Base-by-base conservation (phyloP, 2,888 invertebrate species). In the Leistus spinibarbis region DNA sequence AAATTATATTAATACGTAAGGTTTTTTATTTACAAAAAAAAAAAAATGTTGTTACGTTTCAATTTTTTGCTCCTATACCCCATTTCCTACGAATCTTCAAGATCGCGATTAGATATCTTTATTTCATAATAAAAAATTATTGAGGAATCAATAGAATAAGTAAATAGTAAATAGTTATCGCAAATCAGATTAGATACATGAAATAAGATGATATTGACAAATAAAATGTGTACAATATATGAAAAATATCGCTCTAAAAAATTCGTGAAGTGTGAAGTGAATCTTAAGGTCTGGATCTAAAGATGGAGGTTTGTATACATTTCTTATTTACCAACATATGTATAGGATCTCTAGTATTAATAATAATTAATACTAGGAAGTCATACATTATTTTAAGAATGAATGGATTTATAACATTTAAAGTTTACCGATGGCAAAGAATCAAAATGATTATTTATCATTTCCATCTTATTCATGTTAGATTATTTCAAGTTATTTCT, bases 1-100 rank as follows among this genome's bases (percentile, higher is more conserved):
- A 40, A 84, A 84, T 84, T 84, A 84, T 84, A 84, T 83, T 82
- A 74, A 67, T 67, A 74, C 71, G 63, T 74, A 74, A 74, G 68
- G 57, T 74, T 73, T 73, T 74, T 67, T 67, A 19, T 40, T 40
- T 40, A 40, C 40, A 40, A 40, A 40, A 27, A 27, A 27, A 72
- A 65, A 63, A 64, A 67, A 66, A 54, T 67, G 53, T 68, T 64
- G 17, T 64, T 64, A 7, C 60, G 53, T 56, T 27, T 66, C 57
- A 67, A 40, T 40, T 74, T 74, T 65, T 63, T 65, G 66, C 40
- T 19, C 27, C 60, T 2, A n/a, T 10, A 9, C 20, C 13, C 19
- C 60, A 20, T 60, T 65, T 63, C 72, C 72, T 72, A 24, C n/a
- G 19, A 16, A 65, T 66, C 65, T 56, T 65, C 57, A 23, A 63